A percentile compares a stretch with the other conserved stretches of the same genome.
These are phyloP conservation scores for Leucozona laternaria DNA, from an alignment of 2,888 invertebrate species.

Conservation along the genomic window DNA sequence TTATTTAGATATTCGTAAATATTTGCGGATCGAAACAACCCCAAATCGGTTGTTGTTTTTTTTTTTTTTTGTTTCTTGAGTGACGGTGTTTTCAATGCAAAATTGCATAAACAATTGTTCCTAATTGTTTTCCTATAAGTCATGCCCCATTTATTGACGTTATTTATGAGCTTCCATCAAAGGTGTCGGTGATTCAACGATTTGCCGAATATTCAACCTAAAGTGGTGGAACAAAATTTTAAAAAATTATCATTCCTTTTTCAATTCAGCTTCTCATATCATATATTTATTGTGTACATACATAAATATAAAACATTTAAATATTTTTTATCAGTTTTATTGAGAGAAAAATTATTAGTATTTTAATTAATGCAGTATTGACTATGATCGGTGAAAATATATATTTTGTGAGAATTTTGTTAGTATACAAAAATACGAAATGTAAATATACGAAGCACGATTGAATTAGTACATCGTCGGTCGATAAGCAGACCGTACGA, in stretches of 20 bases:
- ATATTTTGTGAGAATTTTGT: constrained; percentile 32
- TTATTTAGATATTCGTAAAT: constrained; percentile 45
- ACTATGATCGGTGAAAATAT: constrained; percentile 50
- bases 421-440: constrained; percentile 34
- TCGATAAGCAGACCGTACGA: constrained; percentile 29
- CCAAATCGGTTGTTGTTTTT: constrained; percentile 43
- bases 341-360: constrained; percentile 38
- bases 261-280: constrained; percentile 41
- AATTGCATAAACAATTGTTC: constrained; percentile 62
- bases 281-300: constrained; percentile 41
- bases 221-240: constrained; percentile 72
- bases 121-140: constrained; percentile 67
- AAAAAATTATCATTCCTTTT: constrained; percentile 63
- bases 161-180: constrained; percentile 63
- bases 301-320: constrained; percentile 51
- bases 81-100: constrained; percentile 61
- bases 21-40: constrained; percentile 40
- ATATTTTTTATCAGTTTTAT: constrained; percentile 32
- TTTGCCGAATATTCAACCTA: constrained; percentile 64
- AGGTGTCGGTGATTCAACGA: constrained; percentile 55
- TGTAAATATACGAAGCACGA: constrained; percentile 28
- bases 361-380: constrained; percentile 27
- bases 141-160: constrained; percentile 65
- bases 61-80: constrained; percentile 39
- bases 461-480: constrained; percentile 19